phyloP scores from a whole-genome alignment of 1,140 invertebrate genomes.

The Orchestia grillus region DNA sequence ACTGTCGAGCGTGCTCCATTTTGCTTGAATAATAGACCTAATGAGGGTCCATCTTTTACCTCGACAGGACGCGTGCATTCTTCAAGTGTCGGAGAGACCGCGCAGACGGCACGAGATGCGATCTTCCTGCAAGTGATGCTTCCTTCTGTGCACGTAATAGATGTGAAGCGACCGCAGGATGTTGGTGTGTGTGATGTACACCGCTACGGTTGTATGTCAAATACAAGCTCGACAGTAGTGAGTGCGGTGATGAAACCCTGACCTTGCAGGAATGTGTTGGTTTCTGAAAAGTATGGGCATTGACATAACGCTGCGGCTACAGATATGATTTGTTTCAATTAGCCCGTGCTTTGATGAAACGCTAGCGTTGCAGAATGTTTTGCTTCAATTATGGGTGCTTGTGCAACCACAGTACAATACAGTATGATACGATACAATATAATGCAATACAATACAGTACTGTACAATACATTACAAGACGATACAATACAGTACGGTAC shows the following conservation, averaged over 20 bases:
- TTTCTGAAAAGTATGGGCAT: not conserved
- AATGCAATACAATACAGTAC: too few relatives aligned
- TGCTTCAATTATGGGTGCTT: not conserved
- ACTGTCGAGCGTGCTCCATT: slow-evolving; percentile 31
- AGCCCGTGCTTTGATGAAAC: too few relatives aligned
- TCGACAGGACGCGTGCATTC: not conserved
- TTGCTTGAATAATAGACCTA: slow-evolving; percentile 28
- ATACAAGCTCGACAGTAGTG: too few relatives aligned
- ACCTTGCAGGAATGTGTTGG: too few relatives aligned
- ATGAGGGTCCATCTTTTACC: slow-evolving; percentile 13
- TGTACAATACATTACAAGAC: too few relatives aligned
- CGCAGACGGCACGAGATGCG: not conserved
- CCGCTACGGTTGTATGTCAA: not conserved
- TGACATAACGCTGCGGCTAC: not conserved
- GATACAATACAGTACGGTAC: too few relatives aligned
- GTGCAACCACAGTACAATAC: not conserved
- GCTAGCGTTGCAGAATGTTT: not conserved
- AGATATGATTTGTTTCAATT: not conserved
- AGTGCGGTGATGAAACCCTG: too few relatives aligned
- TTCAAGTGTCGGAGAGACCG: not conserved
- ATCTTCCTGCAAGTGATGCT: not conserved
- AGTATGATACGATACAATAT: not conserved
- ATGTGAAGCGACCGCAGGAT: not conserved
- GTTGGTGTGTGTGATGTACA: not conserved
- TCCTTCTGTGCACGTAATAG: not conserved